A percentile compares a stretch with the other conserved stretches of the same genome.
Conservation (phyloP, 2,888 invertebrate genomes). For the Calliphora vomitoria region DNA sequence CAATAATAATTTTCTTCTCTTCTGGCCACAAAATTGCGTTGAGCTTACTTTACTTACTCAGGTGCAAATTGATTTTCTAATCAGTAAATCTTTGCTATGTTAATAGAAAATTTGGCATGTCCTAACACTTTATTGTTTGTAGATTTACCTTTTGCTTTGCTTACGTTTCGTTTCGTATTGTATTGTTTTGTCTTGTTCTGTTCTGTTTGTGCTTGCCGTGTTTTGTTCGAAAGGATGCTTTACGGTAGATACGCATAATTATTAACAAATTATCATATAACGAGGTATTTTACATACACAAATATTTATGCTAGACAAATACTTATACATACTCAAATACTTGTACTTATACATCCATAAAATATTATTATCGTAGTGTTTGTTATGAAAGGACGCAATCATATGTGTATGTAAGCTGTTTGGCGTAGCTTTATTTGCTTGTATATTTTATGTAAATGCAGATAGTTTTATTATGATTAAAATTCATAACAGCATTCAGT, state of each 20-base stretch:
- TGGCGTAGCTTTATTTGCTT: neutral
- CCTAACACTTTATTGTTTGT: slow-evolving; percentile 24
- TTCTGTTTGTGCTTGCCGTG: neutral
- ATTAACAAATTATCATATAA: neutral
- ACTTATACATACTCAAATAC: neutral
- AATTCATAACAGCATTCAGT: slow-evolving; percentile 53
- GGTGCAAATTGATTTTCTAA: slow-evolving; percentile 49
- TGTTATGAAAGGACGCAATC: neutral
- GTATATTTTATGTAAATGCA: slow-evolving; percentile 4
- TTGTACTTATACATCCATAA: neutral
- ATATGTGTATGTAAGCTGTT: neutral
- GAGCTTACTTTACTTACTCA: neutral
- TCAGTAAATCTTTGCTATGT: slow-evolving; percentile 3
- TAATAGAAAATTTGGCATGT: slow-evolving; percentile 30
- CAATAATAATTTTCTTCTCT: slow-evolving; percentile 1
- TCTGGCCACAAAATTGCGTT: slow-evolving; percentile 9
- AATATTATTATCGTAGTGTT: neutral
- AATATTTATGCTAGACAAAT: neutral
- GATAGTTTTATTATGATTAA: slow-evolving; percentile 39
- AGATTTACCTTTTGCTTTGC: neutral
- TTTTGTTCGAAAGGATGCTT: neutral
- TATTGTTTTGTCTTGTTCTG: neutral
- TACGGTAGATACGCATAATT: slow-evolving; percentile 3
- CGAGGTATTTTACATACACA: neutral
- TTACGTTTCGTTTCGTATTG: neutral